Evolutionary conservation across 2,797 vertebrate genomes (phyloP).

Genomic region (Chelidonichthys spinosus): DNA sequence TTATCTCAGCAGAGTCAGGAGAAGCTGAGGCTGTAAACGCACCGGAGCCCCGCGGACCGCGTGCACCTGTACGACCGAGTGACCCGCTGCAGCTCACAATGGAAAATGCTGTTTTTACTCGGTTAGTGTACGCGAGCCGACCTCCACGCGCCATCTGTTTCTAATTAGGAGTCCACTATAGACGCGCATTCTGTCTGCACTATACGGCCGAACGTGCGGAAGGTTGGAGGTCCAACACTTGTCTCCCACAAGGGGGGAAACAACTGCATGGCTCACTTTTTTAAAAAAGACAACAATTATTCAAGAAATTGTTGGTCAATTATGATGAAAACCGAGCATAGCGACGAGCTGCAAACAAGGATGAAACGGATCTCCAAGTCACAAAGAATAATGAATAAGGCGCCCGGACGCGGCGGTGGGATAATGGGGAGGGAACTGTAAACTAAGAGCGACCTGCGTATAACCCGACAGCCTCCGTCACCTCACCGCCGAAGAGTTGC

Average conservation of each 20-base stretch:
- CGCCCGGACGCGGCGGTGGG: conserved; percentile 4
- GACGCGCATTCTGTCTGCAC: conserved; percentile 76
- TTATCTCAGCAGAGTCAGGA: neutral
- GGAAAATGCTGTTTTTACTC: conserved; percentile 60
- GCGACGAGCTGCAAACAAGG: conserved; percentile 46
- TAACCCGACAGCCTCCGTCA: conserved; percentile 86
- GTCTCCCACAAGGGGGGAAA: conserved; percentile 72
- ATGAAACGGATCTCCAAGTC: conserved; percentile 29
- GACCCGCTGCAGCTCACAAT: conserved; percentile 53
- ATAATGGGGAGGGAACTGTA: conserved; percentile 77
- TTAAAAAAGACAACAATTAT: conserved; percentile 60
- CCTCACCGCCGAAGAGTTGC: conserved; percentile 81
- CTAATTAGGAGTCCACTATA: conserved; percentile 82
- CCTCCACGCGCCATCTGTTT: conserved; percentile 85
- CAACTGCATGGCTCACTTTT: conserved; percentile 50
- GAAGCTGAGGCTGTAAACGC: neutral
- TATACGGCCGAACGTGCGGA: conserved; percentile 73
- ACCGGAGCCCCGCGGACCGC: conserved; percentile 52
- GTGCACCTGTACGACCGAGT: conserved; percentile 82
- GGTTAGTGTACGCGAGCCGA: conserved; percentile 57
- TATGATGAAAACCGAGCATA: conserved; percentile 44
- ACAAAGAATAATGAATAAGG: neutral
- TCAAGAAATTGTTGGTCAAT: conserved; percentile 20
- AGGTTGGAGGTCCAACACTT: conserved; percentile 82
- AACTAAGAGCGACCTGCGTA: conserved; percentile 81